phyloP scores from a whole-genome alignment of 2,888 invertebrate species.

The Endotricha flammealis region DNA sequence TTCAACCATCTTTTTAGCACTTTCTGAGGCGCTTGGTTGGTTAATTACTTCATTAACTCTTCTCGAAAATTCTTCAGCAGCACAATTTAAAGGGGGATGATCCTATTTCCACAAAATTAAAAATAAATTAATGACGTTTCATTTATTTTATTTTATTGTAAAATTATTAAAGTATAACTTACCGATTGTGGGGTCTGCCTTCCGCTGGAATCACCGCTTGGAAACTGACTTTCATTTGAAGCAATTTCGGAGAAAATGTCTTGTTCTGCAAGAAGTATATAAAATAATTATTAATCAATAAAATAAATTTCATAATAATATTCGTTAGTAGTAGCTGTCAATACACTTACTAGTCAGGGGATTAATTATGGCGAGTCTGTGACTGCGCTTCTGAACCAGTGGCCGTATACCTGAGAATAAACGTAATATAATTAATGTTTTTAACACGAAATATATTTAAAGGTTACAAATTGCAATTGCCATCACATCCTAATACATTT shows the following conservation, averaged over 20 bases:
- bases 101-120: constrained; percentile 15
- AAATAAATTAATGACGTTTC: not conserved
- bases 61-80: constrained; percentile 69
- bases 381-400: constrained; percentile 50
- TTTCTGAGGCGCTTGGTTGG: constrained; percentile 48
- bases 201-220: constrained; percentile 67
- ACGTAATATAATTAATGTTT: constrained; percentile 2
- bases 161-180: constrained; percentile 30
- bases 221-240: constrained; percentile 57
- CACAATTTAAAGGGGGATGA: constrained; percentile 55
- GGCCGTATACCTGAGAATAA: constrained; percentile 51
- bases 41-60: constrained; percentile 65
- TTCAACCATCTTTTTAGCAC: constrained; percentile 51
- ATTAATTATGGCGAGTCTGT: constrained; percentile 58
- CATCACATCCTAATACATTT: no score
- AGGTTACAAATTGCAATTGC: no score
- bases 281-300: not conserved
- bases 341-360: constrained; percentile 58
- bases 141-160: constrained; percentile 2
- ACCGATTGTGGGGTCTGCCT: constrained; percentile 74
- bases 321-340: constrained; percentile 1
- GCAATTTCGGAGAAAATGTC: constrained; percentile 69
- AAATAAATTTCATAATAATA: not conserved
- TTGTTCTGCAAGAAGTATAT: constrained; percentile 56
- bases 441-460: no score